Evolutionary conservation across 2,113 vertebrate genomes (phyloP).

Genomic region (Corythaeola cristata): DNA sequence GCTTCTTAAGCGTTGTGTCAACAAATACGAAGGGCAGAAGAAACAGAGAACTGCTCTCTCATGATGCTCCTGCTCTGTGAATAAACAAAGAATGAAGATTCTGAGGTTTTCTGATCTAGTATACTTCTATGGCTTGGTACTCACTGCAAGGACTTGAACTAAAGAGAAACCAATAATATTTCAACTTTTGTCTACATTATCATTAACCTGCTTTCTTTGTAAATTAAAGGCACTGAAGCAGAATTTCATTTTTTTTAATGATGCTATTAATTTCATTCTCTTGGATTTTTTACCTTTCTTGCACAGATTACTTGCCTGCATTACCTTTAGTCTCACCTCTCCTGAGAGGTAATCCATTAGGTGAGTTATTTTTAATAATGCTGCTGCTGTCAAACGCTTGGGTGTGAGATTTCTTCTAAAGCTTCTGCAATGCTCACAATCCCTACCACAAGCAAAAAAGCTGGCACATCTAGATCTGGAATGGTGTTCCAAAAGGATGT

Average conservation of each 20-base stretch:
- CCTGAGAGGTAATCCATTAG: background rate
- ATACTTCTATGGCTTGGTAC: background rate
- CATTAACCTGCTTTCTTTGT: background rate
- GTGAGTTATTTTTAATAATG: background rate
- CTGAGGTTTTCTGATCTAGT: background rate
- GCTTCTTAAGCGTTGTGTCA: background rate
- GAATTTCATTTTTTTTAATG: background rate
- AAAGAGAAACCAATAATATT: background rate
- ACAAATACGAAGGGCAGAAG: background rate
- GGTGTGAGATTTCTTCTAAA: background rate
- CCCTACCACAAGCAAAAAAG: background rate
- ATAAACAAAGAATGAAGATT: background rate
- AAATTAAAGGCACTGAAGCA: background rate
- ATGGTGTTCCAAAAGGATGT: background rate
- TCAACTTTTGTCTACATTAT: background rate
- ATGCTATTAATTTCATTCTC: background rate
- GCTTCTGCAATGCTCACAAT: background rate
- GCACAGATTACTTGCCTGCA: background rate
- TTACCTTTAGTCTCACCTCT: background rate
- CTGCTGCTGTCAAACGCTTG: background rate
- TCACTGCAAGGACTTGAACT: background rate
- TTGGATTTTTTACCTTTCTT: background rate
- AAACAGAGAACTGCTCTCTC: background rate
- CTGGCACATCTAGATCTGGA: background rate
- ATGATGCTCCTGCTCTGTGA: background rate